Percentiles rank a stretch among this genome's conserved stretches.
phyloP scores from a whole-genome alignment of 2,888 invertebrate species.

The Tipula vernalis region DNA sequence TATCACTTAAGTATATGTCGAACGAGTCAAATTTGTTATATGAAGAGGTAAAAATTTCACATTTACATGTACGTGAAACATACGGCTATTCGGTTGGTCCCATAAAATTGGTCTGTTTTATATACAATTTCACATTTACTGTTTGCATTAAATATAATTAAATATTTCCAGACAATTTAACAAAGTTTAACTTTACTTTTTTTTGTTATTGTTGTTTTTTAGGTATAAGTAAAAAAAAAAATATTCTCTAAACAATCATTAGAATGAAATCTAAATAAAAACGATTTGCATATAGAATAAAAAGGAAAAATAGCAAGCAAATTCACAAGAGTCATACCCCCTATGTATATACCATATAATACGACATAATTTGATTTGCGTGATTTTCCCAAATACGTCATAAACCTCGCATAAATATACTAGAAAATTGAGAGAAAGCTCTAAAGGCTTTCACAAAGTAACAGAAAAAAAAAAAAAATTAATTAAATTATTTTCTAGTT shows the following conservation, averaged over 20 bases:
- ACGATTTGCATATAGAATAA: not conserved
- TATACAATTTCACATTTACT: not conserved
- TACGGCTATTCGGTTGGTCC: not conserved
- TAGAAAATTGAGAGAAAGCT: not conserved
- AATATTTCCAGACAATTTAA: not conserved
- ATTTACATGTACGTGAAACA: not conserved
- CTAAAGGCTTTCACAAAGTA: not conserved
- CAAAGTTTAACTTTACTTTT: not conserved
- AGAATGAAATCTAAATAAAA: not conserved
- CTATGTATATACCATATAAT: not conserved
- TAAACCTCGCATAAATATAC: not conserved
- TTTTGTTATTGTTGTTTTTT: not conserved
- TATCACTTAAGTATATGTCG: not conserved
- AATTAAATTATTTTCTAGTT: conserved; percentile 4
- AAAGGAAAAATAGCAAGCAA: not conserved
- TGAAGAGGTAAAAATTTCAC: not conserved
- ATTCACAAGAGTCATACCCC: not conserved
- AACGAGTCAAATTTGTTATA: not conserved
- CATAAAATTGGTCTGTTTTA: not conserved
- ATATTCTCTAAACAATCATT: not conserved
- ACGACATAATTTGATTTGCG: not conserved
- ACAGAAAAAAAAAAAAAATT: not conserved
- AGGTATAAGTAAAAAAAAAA: not conserved
- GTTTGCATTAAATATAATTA: not conserved
- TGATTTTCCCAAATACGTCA: not conserved